Conservation (phyloP, 2,797 vertebrate species). For the Gouania willdenowi region DNA sequence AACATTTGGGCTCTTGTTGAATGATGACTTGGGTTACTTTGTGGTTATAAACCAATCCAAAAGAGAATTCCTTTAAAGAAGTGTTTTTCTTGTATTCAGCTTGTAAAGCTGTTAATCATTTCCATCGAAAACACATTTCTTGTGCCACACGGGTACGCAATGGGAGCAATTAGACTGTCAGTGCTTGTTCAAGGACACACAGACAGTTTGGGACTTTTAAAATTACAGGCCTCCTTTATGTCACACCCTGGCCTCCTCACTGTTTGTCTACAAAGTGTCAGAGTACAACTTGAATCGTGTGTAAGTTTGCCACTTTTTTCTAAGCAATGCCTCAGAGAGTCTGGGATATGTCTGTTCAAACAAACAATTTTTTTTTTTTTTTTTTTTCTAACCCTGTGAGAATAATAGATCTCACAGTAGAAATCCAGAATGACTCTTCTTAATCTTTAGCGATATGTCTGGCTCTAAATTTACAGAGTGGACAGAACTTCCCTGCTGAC, state of each 20-base stretch:
- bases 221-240: neutral
- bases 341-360: too few relatives aligned
- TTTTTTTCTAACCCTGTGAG: too few relatives aligned
- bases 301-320: too few relatives aligned
- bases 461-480: too few relatives aligned
- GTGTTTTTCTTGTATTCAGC: neutral
- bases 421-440: too few relatives aligned
- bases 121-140: neutral
- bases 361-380: too few relatives aligned
- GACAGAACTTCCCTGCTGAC: too few relatives aligned
- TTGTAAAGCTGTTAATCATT: neutral
- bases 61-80: neutral
- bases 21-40: too few relatives aligned
- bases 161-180: neutral
- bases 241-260: neutral
- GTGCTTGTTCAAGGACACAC: neutral
- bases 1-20: too few relatives aligned
- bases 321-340: too few relatives aligned
- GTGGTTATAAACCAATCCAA: neutral
- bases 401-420: too few relatives aligned
- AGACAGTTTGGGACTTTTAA: neutral
- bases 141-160: neutral
- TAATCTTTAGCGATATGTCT: too few relatives aligned
- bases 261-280: neutral
- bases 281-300: neutral